Evolutionary conservation across 2,797 vertebrate genomes (phyloP).

Genomic region (Otus scops): DNA sequence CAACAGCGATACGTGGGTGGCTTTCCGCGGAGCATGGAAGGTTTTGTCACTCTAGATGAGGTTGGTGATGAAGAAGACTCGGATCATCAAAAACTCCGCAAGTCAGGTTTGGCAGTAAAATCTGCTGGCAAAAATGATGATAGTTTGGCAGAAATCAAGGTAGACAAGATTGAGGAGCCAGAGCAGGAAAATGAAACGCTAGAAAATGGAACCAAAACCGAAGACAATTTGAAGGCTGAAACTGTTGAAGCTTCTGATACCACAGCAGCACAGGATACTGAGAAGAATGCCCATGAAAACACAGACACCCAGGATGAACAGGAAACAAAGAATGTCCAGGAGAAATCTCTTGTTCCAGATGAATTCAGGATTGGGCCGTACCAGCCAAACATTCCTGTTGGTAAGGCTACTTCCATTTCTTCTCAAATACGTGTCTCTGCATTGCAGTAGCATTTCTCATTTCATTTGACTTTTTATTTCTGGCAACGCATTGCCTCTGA

Average conservation of each 20-base stretch:
- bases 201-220: conserved; percentile 70
- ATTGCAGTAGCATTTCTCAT: conserved; percentile 55
- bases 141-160: conserved; percentile 81
- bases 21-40: conserved; percentile 90
- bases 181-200: conserved; percentile 74
- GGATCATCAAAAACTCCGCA: conserved; percentile 72
- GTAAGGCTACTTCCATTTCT: conserved; percentile 74
- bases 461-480: conserved; percentile 47
- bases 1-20: conserved; percentile 75
- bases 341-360: conserved; percentile 72
- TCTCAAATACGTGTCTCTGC: neutral
- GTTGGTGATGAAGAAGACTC: conserved; percentile 87
- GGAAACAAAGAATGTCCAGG: conserved; percentile 59
- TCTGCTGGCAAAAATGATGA: conserved; percentile 74
- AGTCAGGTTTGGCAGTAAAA: conserved; percentile 64
- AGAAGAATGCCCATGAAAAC: conserved; percentile 62
- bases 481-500: neutral
- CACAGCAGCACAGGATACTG: conserved; percentile 8
- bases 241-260: conserved; percentile 48
- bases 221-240: conserved; percentile 62
- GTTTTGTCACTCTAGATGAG: conserved; percentile 94
- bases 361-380: conserved; percentile 84
- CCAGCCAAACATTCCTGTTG: conserved; percentile 85
- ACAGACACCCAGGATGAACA: conserved; percentile 66
- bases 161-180: conserved; percentile 79